Conservation (phyloP, 2,113 vertebrate genomes). For the Dendrocopos noguchii region DNA sequence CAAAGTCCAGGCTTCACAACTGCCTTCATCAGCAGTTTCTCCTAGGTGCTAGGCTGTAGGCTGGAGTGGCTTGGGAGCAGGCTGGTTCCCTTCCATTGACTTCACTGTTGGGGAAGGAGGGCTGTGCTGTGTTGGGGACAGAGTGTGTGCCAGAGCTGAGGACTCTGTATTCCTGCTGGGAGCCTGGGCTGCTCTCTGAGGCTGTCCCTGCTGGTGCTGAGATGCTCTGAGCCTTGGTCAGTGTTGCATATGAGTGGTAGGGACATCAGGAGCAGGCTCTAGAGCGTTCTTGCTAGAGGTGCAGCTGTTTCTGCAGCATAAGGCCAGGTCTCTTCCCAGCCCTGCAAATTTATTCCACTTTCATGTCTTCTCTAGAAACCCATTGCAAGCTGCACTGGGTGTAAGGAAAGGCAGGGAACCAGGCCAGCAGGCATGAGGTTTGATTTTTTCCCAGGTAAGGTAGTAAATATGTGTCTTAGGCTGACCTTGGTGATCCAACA, state of each 20-base stretch:
- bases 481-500: neutral
- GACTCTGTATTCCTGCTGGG: neutral
- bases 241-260: fast-evolving
- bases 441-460: neutral
- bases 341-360: neutral
- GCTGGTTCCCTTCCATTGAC: neutral
- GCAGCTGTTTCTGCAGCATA: neutral
- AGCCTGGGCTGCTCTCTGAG: neutral
- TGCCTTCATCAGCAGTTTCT: constrained; percentile 9
- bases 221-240: neutral
- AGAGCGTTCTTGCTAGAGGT: neutral
- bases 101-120: neutral
- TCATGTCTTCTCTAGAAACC: neutral
- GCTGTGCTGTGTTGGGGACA: neutral
- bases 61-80: neutral
- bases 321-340: neutral
- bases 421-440: neutral
- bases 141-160: neutral
- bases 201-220: neutral
- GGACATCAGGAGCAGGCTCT: neutral
- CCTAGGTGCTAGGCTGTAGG: neutral
- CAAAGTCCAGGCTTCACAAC: constrained; percentile 11
- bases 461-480: neutral
- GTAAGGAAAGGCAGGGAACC: neutral
- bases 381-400: neutral